A percentile compares a stretch with the other conserved stretches of the same genome.
These are phyloP conservation scores for Platyura marginata DNA, from an alignment of 1,140 invertebrate species.

Conservation along the genomic window DNA sequence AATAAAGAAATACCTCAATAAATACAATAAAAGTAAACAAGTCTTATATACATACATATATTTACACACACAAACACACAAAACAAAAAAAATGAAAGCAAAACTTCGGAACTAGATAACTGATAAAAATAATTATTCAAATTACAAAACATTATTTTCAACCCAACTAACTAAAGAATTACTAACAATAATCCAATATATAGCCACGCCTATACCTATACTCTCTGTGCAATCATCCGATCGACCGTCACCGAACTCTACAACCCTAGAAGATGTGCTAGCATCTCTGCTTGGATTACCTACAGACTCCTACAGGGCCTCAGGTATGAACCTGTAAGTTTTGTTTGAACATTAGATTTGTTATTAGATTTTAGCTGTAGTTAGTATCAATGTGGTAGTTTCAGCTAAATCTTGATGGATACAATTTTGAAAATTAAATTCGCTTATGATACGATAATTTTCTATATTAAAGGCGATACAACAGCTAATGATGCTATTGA, in stretches of 20 bases:
- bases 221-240: slow-evolving; percentile 6
- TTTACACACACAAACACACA: too few relatives aligned
- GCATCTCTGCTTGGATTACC: slow-evolving; percentile 75
- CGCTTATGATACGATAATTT: too few relatives aligned
- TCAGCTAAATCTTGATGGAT: background rate
- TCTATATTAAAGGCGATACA: background rate
- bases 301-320: slow-evolving; percentile 18
- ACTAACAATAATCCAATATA: too few relatives aligned
- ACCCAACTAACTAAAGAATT: too few relatives aligned
- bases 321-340: slow-evolving; percentile 47
- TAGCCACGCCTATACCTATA: background rate
- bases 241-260: slow-evolving; percentile 50
- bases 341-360: too few relatives aligned
- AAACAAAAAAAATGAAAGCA: background rate
- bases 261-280: slow-evolving; percentile 81
- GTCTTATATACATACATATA: background rate
- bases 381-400: background rate
- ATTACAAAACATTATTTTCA: too few relatives aligned
- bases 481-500: background rate
- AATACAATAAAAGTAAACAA: too few relatives aligned
- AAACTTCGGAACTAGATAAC: background rate
- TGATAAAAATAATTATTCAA: background rate
- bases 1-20: too few relatives aligned
- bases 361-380: too few relatives aligned
- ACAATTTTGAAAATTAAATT: too few relatives aligned